Conservation (phyloP, 2,888 invertebrate species). For the Perizoma affinitatum region DNA sequence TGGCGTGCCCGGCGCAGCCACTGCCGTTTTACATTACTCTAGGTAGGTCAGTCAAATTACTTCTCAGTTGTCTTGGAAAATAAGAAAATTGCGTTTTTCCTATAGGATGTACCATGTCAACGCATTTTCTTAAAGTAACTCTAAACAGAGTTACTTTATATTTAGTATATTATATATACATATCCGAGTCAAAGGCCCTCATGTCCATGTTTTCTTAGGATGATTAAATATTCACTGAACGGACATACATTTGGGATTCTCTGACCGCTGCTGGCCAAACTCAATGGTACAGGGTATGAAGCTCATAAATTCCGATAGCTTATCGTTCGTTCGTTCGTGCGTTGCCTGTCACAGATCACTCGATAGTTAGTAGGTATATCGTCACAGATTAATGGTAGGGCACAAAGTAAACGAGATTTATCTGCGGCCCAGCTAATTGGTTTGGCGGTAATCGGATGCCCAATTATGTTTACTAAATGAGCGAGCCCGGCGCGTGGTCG, state of each 20-base stretch:
- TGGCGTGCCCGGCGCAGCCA: background rate
- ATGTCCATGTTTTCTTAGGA: too few relatives aligned
- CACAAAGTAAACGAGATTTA: conserved; percentile 23
- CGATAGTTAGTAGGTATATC: background rate
- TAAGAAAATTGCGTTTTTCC: too few relatives aligned
- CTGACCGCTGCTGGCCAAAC: too few relatives aligned
- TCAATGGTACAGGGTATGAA: background rate
- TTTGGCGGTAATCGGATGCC: conserved; percentile 30
- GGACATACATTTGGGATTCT: too few relatives aligned
- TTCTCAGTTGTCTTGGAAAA: too few relatives aligned
- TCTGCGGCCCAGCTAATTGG: conserved; percentile 29
- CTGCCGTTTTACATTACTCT: conserved; percentile 2
- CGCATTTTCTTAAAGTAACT: too few relatives aligned
- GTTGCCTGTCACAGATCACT: conserved; percentile 2
- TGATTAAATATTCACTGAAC: too few relatives aligned
- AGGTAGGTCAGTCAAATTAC: too few relatives aligned
- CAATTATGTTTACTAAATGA: conserved; percentile 29
- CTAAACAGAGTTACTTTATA: too few relatives aligned
- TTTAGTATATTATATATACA: too few relatives aligned
- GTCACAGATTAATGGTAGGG: background rate
- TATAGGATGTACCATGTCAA: too few relatives aligned
- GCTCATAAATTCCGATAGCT: conserved; percentile 7
- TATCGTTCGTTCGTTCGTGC: background rate
- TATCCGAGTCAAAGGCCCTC: too few relatives aligned
- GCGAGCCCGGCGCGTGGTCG: background rate